Conservation (phyloP, 2,888 invertebrate genomes). For the Selenia dentaria region DNA sequence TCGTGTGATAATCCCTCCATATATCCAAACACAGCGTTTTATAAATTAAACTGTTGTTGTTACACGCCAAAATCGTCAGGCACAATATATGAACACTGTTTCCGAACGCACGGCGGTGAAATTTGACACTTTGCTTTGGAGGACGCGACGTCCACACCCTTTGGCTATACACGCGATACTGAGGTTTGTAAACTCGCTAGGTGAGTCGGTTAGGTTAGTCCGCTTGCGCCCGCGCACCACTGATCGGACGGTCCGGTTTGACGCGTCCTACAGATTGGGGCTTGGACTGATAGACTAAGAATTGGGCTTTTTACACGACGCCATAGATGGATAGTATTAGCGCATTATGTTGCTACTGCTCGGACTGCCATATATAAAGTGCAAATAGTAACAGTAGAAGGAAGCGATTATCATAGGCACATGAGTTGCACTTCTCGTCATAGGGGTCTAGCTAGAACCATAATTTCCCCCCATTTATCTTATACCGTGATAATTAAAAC, state of each 20-base stretch:
- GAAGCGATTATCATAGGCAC: no score
- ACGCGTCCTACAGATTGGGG: conserved; percentile 32
- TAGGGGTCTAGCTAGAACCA: no score
- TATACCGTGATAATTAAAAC: no score
- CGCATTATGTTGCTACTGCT: no score
- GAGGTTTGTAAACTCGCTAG: conserved; percentile 62
- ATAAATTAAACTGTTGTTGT: conserved; percentile 46
- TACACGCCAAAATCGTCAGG: conserved; percentile 59
- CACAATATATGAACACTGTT: conserved; percentile 68
- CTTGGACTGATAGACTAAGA: conserved; percentile 21
- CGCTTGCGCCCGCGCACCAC: conserved; percentile 64
- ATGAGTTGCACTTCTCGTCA: no score
- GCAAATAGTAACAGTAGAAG: no score
- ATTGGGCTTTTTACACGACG: conserved; percentile 4
- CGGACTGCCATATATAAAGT: no score
- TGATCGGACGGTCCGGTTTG: conserved; percentile 70
- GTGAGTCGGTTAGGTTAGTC: conserved; percentile 44
- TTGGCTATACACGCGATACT: conserved; percentile 66
- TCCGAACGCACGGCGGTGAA: conserved; percentile 61
- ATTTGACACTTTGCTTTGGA: conserved; percentile 43
- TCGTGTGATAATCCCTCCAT: conserved; percentile 57
- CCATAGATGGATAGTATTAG: no score
- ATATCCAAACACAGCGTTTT: conserved; percentile 37
- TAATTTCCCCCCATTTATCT: no score
- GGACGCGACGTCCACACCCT: conserved; percentile 54